A percentile compares a stretch with the other conserved stretches of the same genome.
Evolutionary conservation across 1,140 invertebrate genomes (phyloP).

Genomic region (Chionoecetes opilio): DNA sequence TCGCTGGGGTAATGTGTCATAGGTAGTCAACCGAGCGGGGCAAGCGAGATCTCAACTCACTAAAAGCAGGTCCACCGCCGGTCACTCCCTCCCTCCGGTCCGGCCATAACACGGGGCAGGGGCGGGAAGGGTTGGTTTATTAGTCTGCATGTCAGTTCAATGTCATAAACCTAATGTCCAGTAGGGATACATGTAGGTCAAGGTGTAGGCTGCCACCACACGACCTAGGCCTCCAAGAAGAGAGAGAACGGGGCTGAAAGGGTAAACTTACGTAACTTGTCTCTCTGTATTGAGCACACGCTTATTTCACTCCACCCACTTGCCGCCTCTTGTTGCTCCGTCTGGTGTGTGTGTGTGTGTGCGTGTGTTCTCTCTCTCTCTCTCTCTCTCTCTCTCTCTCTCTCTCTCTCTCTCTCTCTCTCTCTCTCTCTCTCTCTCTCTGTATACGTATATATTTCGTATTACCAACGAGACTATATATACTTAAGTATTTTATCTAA

Average conservation of each 20-base stretch:
- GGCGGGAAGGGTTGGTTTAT: slow-evolving; percentile 69
- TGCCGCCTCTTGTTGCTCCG: neutral
- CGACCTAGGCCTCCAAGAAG: slow-evolving; percentile 61
- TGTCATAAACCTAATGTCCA: slow-evolving; percentile 55
- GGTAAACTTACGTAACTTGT: slow-evolving; percentile 6
- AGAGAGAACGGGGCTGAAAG: slow-evolving; percentile 44
- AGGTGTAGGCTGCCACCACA: neutral
- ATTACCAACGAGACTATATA: neutral
- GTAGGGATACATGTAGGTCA: slow-evolving; percentile 67
- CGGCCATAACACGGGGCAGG: slow-evolving; percentile 57
- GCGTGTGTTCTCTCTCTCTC: no score
- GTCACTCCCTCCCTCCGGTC: slow-evolving; percentile 3
- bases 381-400: no score
- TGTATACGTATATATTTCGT: neutral
- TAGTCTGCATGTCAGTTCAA: slow-evolving; percentile 63
- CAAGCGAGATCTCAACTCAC: neutral
- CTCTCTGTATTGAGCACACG: neutral
- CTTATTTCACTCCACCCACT: neutral
- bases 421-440: neutral
- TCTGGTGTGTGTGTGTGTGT: no score
- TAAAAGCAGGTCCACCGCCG: neutral
- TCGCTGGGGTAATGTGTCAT: neutral
- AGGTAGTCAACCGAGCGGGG: neutral
- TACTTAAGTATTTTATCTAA: no score
- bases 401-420: slow-evolving; percentile 2